These are phyloP conservation scores for Aricia artaxerxes DNA, from an alignment of 2,888 invertebrate species.

Conservation along the genomic window DNA sequence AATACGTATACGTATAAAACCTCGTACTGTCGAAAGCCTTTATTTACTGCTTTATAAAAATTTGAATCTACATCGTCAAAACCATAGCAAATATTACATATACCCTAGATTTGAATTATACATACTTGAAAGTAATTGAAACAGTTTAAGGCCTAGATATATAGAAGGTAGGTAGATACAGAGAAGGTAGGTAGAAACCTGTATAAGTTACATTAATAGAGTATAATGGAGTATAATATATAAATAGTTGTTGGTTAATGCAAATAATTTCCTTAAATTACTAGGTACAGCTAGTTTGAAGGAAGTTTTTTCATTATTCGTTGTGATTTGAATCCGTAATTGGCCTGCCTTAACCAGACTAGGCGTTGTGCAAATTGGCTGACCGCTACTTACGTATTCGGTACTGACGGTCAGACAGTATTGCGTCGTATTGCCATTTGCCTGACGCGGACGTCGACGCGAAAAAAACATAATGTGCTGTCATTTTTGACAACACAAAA, in stretches of 20 bases:
- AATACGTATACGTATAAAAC: neutral
- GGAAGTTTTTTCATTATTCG: neutral
- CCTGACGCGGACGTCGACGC: neutral
- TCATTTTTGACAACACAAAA: neutral
- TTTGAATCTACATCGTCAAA: too few relatives aligned
- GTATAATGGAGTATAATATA: too few relatives aligned
- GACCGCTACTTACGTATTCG: slow-evolving; percentile 20
- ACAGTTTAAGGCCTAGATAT: too few relatives aligned
- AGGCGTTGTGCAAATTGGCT: slow-evolving; percentile 19
- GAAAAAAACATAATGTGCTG: slow-evolving; percentile 4
- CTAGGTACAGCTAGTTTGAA: slow-evolving; percentile 15
- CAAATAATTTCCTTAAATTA: slow-evolving; percentile 12
- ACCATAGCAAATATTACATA: too few relatives aligned
- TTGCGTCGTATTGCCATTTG: slow-evolving; percentile 25
- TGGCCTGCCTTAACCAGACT: neutral
- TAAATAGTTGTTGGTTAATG: neutral
- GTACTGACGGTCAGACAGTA: neutral
- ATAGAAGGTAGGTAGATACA: too few relatives aligned
- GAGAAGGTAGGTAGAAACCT: too few relatives aligned
- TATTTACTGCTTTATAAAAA: too few relatives aligned
- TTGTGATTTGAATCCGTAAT: slow-evolving; percentile 19
- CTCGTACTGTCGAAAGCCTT: too few relatives aligned
- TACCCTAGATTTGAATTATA: too few relatives aligned
- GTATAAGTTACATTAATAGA: too few relatives aligned
- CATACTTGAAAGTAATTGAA: too few relatives aligned